Evolutionary conservation across 2,888 invertebrate genomes (phyloP).

Genomic region (Mactromeris polynyma): DNA sequence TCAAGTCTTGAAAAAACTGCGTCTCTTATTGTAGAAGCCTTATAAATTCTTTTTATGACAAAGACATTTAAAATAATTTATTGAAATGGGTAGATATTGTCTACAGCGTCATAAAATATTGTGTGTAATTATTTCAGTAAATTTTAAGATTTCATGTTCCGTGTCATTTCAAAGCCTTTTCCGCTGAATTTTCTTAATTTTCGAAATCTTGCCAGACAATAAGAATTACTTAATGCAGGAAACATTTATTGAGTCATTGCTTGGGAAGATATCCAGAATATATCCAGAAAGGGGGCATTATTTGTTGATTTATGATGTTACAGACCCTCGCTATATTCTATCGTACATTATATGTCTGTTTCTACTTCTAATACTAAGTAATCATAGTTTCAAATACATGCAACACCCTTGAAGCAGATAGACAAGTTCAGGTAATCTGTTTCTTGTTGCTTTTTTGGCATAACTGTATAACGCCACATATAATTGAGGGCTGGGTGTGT

Average conservation of each 20-base stretch:
- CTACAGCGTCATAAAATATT: background rate
- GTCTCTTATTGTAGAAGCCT: constrained; percentile 17
- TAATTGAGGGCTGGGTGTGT: too few relatives aligned
- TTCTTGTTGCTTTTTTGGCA: too few relatives aligned
- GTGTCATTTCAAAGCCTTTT: background rate
- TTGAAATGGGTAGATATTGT: constrained; percentile 6
- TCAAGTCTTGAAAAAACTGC: constrained; percentile 13
- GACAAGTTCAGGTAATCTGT: too few relatives aligned
- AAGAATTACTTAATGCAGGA: background rate
- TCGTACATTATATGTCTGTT: background rate
- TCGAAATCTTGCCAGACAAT: background rate
- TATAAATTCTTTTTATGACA: constrained; percentile 31
- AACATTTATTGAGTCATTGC: background rate
- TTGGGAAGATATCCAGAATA: background rate
- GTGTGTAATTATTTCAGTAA: constrained; percentile 1
- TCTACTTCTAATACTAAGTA: too few relatives aligned
- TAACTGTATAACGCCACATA: too few relatives aligned
- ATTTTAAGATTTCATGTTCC: constrained; percentile 9
- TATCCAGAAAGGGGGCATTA: background rate
- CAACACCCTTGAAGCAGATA: too few relatives aligned
- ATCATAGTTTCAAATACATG: too few relatives aligned
- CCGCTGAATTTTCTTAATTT: background rate
- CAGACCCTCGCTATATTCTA: background rate
- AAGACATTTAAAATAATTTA: constrained; percentile 16
- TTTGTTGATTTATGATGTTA: background rate